Conservation (phyloP, 2,113 vertebrate species). For the Brienomyrus longianalis region DNA sequence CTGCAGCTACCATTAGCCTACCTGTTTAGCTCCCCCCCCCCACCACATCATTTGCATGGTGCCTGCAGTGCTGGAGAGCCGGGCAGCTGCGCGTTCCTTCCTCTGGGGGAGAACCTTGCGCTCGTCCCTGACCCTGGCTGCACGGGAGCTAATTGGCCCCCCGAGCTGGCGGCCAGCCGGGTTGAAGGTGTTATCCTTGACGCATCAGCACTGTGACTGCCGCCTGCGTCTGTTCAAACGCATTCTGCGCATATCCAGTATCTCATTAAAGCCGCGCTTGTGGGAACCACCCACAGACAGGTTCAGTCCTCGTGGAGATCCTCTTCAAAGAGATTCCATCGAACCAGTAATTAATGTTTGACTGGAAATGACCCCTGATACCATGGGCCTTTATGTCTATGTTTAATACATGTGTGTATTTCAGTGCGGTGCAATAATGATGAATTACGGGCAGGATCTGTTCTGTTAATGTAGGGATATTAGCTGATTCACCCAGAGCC, state of each 20-base stretch:
- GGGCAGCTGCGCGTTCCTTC: conserved; percentile 31
- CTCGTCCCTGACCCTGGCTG: conserved; percentile 69
- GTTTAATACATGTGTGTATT: conserved; percentile 6
- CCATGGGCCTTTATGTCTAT: background rate
- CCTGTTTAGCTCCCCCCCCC: background rate
- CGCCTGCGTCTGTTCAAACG: conserved; percentile 64
- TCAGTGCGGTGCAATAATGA: background rate
- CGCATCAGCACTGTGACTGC: conserved; percentile 79
- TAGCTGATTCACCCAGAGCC: too few relatives aligned
- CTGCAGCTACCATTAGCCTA: background rate
- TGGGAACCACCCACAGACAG: conserved; percentile 50
- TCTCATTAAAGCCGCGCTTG: conserved; percentile 69
- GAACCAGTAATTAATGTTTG: conserved; percentile 51
- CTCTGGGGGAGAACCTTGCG: conserved; percentile 64
- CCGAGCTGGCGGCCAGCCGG: conserved; percentile 73
- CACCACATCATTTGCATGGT: background rate
- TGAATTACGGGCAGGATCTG: background rate
- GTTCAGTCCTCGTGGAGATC: conserved; percentile 42
- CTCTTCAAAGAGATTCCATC: conserved; percentile 46
- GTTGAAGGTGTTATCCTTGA: conserved; percentile 84
- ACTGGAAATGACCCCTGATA: conserved; percentile 14
- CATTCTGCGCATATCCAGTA: conserved; percentile 70
- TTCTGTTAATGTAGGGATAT: background rate
- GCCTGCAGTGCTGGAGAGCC: background rate
- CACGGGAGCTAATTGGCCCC: conserved; percentile 81